Evolutionary conservation across 2,113 vertebrate genomes (phyloP).

Genomic region (Tichodroma muraria): DNA sequence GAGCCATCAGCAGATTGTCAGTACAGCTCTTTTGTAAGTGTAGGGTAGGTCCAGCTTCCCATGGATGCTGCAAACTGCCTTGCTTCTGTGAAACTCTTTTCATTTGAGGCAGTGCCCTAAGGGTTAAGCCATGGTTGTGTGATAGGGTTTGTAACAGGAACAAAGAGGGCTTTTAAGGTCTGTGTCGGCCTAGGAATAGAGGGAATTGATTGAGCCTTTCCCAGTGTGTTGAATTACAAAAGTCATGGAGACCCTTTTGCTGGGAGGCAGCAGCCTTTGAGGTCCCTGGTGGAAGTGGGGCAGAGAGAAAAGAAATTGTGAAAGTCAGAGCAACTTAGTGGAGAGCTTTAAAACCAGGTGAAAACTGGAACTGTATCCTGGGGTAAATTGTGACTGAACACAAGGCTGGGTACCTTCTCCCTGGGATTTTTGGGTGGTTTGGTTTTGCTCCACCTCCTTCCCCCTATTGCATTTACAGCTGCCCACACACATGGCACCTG

Average conservation of each 20-base stretch:
- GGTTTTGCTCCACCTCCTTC: not conserved
- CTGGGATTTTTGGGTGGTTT: not conserved
- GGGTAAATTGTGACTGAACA: not conserved
- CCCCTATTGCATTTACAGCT: not conserved
- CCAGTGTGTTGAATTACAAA: constrained; percentile 47
- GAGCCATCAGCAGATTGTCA: not conserved
- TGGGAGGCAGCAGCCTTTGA: not conserved
- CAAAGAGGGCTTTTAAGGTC: constrained; percentile 51
- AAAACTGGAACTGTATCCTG: not conserved
- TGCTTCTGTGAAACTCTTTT: not conserved
- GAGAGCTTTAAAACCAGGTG: not conserved
- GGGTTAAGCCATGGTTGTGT: constrained; percentile 4
- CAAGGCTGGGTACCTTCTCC: not conserved
- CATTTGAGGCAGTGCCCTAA: not conserved
- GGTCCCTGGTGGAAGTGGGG: not conserved
- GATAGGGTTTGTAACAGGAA: not conserved
- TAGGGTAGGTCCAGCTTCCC: not conserved
- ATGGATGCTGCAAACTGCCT: not conserved
- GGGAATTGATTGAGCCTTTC: constrained; percentile 26
- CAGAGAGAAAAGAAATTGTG: not conserved
- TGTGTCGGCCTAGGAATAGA: constrained; percentile 27
- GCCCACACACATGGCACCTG: not conserved
- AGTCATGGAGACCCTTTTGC: constrained; percentile 36
- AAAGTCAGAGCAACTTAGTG: not conserved
- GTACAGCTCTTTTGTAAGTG: not conserved